phyloP scores from a whole-genome alignment of 1,140 invertebrate genomes.

The Drosophila malerkotliana region DNA sequence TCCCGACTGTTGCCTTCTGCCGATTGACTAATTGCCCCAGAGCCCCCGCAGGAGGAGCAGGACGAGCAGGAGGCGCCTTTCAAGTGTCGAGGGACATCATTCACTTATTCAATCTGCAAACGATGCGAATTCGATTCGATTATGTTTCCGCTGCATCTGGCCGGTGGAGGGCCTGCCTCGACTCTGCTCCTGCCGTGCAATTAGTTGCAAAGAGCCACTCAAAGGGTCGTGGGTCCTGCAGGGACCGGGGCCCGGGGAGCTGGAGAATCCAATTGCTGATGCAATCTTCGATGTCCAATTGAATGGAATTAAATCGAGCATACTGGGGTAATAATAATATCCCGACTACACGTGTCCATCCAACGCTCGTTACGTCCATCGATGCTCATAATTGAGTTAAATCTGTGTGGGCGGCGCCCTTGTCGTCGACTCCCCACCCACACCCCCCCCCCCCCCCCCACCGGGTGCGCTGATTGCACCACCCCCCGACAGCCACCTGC shows the following conservation, averaged over 20 bases:
- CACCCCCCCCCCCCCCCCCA: background rate
- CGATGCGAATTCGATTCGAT: constrained; percentile 50
- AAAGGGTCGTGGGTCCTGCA: constrained; percentile 6
- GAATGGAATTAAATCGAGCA: constrained; percentile 72
- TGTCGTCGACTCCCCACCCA: background rate
- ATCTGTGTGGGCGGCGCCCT: constrained; percentile 3
- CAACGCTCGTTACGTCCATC: constrained; percentile 56
- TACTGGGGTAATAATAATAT: constrained; percentile 51
- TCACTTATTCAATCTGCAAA: constrained; percentile 54
- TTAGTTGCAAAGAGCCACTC: constrained; percentile 37
- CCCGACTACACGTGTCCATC: constrained; percentile 54
- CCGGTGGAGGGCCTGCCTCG: background rate
- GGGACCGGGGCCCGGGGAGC: background rate
- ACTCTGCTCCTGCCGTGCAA: constrained; percentile 27
- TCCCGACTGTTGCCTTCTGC: constrained; percentile 41
- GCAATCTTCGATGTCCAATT: constrained; percentile 59
- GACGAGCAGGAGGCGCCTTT: background rate
- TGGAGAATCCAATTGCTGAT: constrained; percentile 35
- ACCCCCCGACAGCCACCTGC: background rate
- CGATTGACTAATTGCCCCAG: constrained; percentile 72
- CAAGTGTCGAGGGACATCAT: constrained; percentile 44
- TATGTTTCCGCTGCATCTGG: constrained; percentile 5
- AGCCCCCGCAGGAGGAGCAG: background rate
- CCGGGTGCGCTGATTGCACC: too few relatives aligned
- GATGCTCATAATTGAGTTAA: constrained; percentile 60